phyloP scores from a whole-genome alignment of 2,113 vertebrate species.

The Dicentrarchus labrax region DNA sequence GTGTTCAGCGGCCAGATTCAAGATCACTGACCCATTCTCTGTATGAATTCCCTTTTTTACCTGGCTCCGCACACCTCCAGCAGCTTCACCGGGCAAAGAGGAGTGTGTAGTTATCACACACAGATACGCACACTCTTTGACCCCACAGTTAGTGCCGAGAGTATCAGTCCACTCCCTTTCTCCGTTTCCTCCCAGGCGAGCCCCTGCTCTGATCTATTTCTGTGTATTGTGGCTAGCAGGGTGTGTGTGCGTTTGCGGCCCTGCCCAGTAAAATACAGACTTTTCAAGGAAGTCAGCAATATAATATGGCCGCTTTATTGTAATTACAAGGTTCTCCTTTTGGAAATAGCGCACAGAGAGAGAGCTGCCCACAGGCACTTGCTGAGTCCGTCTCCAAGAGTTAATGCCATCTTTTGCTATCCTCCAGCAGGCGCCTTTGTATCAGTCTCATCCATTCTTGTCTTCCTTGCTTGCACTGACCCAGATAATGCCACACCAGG shows the following conservation, averaged over 20 bases:
- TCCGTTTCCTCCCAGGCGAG: constrained; percentile 64
- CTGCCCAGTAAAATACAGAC: constrained; percentile 89
- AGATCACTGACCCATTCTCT: constrained; percentile 77
- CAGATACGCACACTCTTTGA: constrained; percentile 40
- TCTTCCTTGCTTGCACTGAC: constrained; percentile 17
- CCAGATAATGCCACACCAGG: constrained; percentile 45
- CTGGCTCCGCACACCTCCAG: constrained; percentile 59
- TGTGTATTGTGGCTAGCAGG: constrained; percentile 80
- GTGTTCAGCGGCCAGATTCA: constrained; percentile 63
- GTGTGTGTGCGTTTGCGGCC: constrained; percentile 83
- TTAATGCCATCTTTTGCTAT: constrained; percentile 43
- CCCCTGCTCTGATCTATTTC: constrained; percentile 83
- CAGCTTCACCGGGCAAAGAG: constrained; percentile 3
- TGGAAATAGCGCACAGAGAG: constrained; percentile 77
- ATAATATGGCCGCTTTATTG: constrained; percentile 86
- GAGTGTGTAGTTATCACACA: constrained; percentile 40
- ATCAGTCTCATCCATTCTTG: constrained; percentile 15
- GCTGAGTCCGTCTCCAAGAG: constrained; percentile 66
- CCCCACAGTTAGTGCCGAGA: constrained; percentile 8
- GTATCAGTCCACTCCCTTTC: constrained; percentile 62
- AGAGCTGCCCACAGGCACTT: constrained; percentile 79
- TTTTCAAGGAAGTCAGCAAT: constrained; percentile 86
- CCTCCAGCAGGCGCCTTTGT: constrained; percentile 35
- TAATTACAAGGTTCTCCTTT: constrained; percentile 88
- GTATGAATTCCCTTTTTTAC: constrained; percentile 53